Evolutionary conservation across 2,888 invertebrate genomes (phyloP).

Genomic region (Hemaris fuciformis): DNA sequence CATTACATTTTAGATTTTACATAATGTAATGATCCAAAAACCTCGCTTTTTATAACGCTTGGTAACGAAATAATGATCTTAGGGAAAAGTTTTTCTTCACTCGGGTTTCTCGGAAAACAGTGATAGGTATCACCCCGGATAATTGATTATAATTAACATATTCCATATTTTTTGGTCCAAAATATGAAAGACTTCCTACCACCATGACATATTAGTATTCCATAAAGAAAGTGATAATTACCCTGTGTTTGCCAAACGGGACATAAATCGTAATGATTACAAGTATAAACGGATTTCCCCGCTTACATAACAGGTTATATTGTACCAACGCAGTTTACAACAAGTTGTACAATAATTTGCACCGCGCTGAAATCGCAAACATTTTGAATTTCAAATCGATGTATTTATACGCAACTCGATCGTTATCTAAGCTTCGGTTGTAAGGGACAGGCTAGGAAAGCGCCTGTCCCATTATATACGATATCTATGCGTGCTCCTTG

Average conservation of each 20-base stretch:
- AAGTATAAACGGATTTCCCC: slow-evolving; percentile 6
- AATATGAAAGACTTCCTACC: background rate
- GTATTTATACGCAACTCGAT: slow-evolving; percentile 57
- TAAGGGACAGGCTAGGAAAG: slow-evolving; percentile 35
- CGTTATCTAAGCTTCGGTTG: slow-evolving; percentile 46
- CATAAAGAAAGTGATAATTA: background rate
- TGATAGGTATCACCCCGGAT: too few relatives aligned
- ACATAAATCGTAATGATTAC: background rate
- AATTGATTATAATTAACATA: too few relatives aligned
- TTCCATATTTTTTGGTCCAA: background rate
- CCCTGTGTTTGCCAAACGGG: background rate
- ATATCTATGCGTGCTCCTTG: background rate
- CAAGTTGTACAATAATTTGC: slow-evolving; percentile 40
- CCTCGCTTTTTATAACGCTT: too few relatives aligned
- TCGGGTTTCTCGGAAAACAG: too few relatives aligned
- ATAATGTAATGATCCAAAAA: too few relatives aligned
- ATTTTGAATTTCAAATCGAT: slow-evolving; percentile 65
- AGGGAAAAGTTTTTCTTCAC: too few relatives aligned
- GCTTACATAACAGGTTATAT: slow-evolving; percentile 12
- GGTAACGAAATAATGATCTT: too few relatives aligned
- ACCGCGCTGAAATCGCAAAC: slow-evolving; percentile 40
- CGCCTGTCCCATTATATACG: slow-evolving; percentile 5
- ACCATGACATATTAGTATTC: background rate
- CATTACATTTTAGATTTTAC: too few relatives aligned
- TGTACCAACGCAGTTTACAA: background rate